Evolutionary conservation across 2,113 vertebrate genomes (phyloP).

Genomic region (Pygoscelis adeliae): DNA sequence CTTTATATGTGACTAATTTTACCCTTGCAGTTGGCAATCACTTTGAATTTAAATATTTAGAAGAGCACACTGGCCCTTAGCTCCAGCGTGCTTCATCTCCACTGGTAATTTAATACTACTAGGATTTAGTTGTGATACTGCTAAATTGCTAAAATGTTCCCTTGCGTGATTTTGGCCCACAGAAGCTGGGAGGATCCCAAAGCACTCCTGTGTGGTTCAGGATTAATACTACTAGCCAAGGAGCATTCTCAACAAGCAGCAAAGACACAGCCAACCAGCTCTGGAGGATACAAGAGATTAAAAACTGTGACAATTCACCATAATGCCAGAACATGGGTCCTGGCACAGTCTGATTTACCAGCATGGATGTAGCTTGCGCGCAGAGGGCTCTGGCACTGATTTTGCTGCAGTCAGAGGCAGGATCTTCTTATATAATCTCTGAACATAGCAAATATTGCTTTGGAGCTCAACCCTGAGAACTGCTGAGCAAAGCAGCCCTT

Average conservation of each 20-base stretch:
- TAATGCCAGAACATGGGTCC: background rate
- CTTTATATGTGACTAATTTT: background rate
- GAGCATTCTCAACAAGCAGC: background rate
- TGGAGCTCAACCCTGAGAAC: background rate
- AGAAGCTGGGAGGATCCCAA: background rate
- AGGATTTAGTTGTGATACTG: background rate
- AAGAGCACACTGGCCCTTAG: background rate
- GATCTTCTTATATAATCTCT: background rate
- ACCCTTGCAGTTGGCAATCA: background rate
- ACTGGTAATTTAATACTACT: background rate
- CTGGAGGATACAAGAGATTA: background rate
- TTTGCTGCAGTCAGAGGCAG: background rate
- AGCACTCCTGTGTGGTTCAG: background rate
- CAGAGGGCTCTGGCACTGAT: background rate
- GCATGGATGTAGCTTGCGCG: fast-evolving
- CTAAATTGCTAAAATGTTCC: background rate
- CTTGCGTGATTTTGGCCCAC: background rate
- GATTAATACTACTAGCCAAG: background rate
- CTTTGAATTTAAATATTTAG: background rate
- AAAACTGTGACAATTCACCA: background rate
- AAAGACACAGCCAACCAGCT: background rate
- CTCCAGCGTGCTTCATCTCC: background rate
- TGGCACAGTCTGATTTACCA: background rate
- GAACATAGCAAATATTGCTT: background rate
- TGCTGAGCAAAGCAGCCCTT: background rate